Evolutionary conservation across 2,797 vertebrate species (phyloP).

Genomic region (Sebastes vulpes): DNA sequence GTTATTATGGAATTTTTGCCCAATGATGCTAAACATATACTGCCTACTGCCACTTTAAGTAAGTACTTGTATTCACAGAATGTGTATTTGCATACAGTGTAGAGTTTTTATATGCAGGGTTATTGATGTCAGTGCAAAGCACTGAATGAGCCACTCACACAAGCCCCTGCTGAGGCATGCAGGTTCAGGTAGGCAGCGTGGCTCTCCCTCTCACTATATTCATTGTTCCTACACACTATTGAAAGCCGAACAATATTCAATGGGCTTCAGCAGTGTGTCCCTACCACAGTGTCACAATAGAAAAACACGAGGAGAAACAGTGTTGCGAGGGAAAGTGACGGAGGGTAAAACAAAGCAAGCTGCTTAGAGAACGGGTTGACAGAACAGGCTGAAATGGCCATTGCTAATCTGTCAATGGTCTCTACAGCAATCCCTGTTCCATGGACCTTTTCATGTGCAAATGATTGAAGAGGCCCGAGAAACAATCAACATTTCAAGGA

Average conservation of each 20-base stretch:
- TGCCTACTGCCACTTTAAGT: background rate
- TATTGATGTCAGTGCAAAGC: slow-evolving; percentile 41
- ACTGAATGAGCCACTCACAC: slow-evolving; percentile 36
- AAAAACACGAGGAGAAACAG: slow-evolving; percentile 22
- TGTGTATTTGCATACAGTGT: slow-evolving; percentile 10
- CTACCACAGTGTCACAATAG: slow-evolving; percentile 13
- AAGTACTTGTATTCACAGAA: background rate
- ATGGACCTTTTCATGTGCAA: slow-evolving; percentile 58
- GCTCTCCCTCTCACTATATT: slow-evolving; percentile 4
- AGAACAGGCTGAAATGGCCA: slow-evolving; percentile 39
- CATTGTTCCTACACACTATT: slow-evolving; percentile 43
- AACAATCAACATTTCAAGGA: slow-evolving; percentile 70
- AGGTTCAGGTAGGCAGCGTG: slow-evolving; percentile 24
- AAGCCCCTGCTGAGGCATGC: slow-evolving; percentile 20
- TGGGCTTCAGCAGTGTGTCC: slow-evolving; percentile 20
- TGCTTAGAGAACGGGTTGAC: slow-evolving; percentile 41
- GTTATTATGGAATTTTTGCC: too few species aligned
- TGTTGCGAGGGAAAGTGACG: slow-evolving; percentile 10
- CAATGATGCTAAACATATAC: too few species aligned
- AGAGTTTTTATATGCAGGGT: slow-evolving; percentile 5
- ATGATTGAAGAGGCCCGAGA: slow-evolving; percentile 59
- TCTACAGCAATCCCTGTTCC: slow-evolving; percentile 14
- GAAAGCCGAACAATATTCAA: slow-evolving; percentile 36
- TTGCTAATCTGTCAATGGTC: slow-evolving; percentile 48
- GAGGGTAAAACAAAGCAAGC: slow-evolving; percentile 26